A percentile compares a stretch with the other conserved stretches of the same genome.
Conservation (phyloP, 2,797 vertebrate species). For the Helicolenus hilgendorfi region DNA sequence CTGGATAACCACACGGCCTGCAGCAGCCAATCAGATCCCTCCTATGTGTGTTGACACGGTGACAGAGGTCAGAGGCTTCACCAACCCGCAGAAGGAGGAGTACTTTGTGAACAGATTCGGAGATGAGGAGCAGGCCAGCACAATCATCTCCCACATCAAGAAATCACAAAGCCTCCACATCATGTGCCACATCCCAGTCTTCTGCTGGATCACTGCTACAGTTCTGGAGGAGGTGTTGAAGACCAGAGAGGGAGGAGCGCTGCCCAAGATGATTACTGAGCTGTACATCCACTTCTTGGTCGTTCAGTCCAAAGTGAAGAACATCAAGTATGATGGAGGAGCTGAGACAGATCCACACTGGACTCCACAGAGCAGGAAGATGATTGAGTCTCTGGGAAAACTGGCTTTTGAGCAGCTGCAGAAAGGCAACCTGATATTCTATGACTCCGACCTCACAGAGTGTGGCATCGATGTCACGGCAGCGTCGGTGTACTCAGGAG, state of each 20-base stretch:
- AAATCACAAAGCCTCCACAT: conserved; percentile 33
- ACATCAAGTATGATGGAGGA: conserved; percentile 37
- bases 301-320: conserved; percentile 27
- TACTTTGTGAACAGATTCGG: background rate
- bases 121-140: conserved; percentile 3
- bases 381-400: conserved; percentile 4
- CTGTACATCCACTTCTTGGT: conserved; percentile 46
- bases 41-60: background rate
- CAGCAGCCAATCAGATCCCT: conserved; percentile 43
- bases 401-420: background rate
- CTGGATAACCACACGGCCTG: conserved; percentile 53
- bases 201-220: conserved; percentile 63
- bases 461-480: conserved; percentile 19
- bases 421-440: conserved; percentile 32
- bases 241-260: background rate
- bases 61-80: conserved; percentile 49
- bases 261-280: conserved; percentile 55
- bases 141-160: conserved; percentile 39
- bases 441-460: conserved; percentile 32
- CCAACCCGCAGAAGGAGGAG: background rate
- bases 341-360: conserved; percentile 5
- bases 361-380: background rate
- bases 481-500: conserved; percentile 34
- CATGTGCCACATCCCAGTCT: conserved; percentile 69
- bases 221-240: conserved; percentile 28